Conservation (phyloP, 2,888 invertebrate genomes). For the Trissonchulus sp. region DNA sequence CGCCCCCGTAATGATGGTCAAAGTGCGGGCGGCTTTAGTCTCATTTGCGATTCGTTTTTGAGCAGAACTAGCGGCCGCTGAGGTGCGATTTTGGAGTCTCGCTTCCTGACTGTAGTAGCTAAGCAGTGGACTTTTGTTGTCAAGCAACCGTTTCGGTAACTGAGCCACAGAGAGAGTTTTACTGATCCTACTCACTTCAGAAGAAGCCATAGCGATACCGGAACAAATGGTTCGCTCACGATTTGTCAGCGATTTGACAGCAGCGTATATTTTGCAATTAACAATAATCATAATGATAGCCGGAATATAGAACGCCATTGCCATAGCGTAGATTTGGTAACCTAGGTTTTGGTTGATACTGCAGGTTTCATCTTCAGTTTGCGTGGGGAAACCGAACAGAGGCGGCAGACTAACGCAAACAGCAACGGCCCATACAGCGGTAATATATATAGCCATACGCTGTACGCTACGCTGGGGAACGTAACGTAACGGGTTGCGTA, state of each 20-base stretch:
- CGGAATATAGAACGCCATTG: slow-evolving; percentile 11
- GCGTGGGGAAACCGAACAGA: neutral
- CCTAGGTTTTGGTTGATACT: neutral
- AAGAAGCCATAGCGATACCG: neutral
- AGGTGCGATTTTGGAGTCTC: neutral
- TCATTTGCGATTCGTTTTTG: neutral
- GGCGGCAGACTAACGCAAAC: slow-evolving; percentile 9
- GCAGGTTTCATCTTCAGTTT: neutral
- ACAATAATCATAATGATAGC: neutral
- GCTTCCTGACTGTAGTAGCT: neutral
- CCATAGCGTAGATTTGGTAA: slow-evolving; percentile 4
- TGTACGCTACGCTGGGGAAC: neutral
- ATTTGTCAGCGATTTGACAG: neutral
- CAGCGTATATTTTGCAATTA: neutral
- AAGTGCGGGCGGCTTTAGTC: slow-evolving; percentile 14
- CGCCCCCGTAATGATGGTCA: neutral
- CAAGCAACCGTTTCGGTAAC: neutral
- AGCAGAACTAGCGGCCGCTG: neutral
- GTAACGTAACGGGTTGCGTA: neutral
- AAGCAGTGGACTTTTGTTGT: neutral
- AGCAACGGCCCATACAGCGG: neutral
- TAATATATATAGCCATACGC: slow-evolving; percentile 3
- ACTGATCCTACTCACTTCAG: neutral
- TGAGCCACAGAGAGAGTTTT: neutral
- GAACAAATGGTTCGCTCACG: neutral